Percentiles rank a stretch among this genome's conserved stretches.
Evolutionary conservation across 2,113 vertebrate species (phyloP).

Genomic region (Hirundichthys speculiger): DNA sequence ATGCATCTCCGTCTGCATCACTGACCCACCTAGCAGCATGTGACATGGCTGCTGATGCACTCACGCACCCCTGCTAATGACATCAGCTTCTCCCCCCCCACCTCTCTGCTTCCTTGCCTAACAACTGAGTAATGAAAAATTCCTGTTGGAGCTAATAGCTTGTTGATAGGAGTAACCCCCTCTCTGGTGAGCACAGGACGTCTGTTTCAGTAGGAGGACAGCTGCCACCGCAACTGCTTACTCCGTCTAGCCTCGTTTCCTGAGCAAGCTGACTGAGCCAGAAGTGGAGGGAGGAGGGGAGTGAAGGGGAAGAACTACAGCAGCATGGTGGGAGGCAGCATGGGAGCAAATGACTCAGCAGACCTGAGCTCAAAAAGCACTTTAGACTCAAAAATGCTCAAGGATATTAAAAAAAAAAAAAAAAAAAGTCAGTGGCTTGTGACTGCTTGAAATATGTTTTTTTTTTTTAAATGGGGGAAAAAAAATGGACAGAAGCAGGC

Average conservation of each 20-base stretch:
- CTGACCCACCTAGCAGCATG: constrained; percentile 94
- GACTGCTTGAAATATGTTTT: too few relatives aligned
- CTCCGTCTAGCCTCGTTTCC: constrained; percentile 59
- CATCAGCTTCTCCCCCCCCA: constrained; percentile 84
- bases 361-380: constrained; percentile 26
- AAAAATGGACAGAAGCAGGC: constrained; percentile 33
- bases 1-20: constrained; percentile 92
- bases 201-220: constrained; percentile 43
- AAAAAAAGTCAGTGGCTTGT: too few relatives aligned
- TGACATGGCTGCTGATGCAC: constrained; percentile 97
- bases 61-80: constrained; percentile 92
- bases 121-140: constrained; percentile 81
- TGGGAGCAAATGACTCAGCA: constrained; percentile 72
- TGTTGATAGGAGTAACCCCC: constrained; percentile 62
- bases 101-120: constrained; percentile 71
- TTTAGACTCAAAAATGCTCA: neutral
- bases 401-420: neutral
- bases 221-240: constrained; percentile 44
- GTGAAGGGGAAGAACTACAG: constrained; percentile 48
- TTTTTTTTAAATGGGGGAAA: too few relatives aligned
- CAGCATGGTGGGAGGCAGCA: constrained; percentile 56
- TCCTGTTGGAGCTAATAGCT: constrained; percentile 70
- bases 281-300: constrained; percentile 25
- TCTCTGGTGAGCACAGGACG: constrained; percentile 50
- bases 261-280: constrained; percentile 54